Percentiles rank a stretch among this genome's conserved stretches.
phyloP scores from a whole-genome alignment of 2,888 invertebrate species.

The Pandemis heparana region DNA sequence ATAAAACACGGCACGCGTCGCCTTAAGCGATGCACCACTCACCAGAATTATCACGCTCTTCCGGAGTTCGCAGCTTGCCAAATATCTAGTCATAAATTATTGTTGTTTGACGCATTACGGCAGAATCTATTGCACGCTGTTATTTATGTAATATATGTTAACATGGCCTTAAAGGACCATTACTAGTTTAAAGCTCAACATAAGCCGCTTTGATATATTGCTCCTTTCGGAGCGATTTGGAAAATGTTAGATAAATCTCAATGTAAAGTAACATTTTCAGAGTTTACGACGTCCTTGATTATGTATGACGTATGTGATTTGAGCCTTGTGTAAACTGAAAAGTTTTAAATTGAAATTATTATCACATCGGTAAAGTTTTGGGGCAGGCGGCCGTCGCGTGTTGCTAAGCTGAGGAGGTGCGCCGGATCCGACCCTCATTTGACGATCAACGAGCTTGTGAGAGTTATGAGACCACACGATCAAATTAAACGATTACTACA shows the following conservation, averaged over 20 bases:
- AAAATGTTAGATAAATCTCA: not conserved
- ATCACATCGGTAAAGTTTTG: conserved; percentile 62
- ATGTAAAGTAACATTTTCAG: conserved; percentile 18
- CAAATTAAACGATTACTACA: not conserved
- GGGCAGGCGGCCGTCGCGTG: conserved; percentile 49
- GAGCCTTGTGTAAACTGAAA: conserved; percentile 56
- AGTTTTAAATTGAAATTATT: conserved; percentile 74
- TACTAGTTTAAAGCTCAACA: conserved; percentile 42
- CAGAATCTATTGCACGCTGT: conserved; percentile 73
- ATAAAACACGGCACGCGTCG: conserved; percentile 57
- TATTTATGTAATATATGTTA: conserved; percentile 47
- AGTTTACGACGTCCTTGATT: conserved; percentile 16
- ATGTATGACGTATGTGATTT: conserved; percentile 42
- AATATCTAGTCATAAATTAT: conserved; percentile 78
- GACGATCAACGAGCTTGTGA: not conserved
- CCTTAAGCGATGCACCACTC: conserved; percentile 57
- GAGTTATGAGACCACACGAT: not conserved
- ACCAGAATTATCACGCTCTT: conserved; percentile 75
- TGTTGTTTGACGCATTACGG: conserved; percentile 80
- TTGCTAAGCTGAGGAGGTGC: conserved; percentile 21
- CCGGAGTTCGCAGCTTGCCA: conserved; percentile 73
- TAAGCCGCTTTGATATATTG: conserved; percentile 7
- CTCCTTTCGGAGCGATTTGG: not conserved
- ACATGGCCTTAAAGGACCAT: conserved; percentile 49
- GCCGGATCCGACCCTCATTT: conserved; percentile 12